Conservation (phyloP, 2,113 vertebrate species). For the Perca schrenkii region DNA sequence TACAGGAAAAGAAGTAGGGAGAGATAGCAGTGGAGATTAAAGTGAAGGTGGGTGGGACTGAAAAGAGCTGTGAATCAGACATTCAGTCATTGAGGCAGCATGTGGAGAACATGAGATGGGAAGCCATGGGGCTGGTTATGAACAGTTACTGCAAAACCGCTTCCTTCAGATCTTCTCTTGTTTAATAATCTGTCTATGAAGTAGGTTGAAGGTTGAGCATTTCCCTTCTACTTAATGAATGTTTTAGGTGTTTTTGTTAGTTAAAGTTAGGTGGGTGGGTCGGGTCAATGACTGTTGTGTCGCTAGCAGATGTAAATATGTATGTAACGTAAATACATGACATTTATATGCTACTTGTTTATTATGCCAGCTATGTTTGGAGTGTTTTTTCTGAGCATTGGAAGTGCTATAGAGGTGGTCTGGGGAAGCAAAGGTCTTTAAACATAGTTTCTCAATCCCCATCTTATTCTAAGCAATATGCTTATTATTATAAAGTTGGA, state of each 20-base stretch:
- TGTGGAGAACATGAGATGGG: constrained; percentile 63
- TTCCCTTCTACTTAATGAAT: constrained; percentile 12
- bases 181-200: constrained; percentile 31
- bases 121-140: constrained; percentile 55
- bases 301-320: neutral
- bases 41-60: constrained; percentile 54
- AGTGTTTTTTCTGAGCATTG: neutral
- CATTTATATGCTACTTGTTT: neutral
- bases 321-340: neutral
- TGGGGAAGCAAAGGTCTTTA: neutral
- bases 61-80: constrained; percentile 66
- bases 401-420: neutral
- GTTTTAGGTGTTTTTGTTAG: constrained; percentile 13
- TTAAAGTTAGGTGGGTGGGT: neutral
- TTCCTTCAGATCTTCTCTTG: constrained; percentile 17
- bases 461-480: too few relatives aligned
- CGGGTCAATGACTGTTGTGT: neutral
- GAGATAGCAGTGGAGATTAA: constrained; percentile 63
- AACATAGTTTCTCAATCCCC: too few relatives aligned
- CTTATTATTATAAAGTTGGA: too few relatives aligned
- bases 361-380: neutral
- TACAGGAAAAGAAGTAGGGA: constrained; percentile 28
- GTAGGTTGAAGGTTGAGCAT: neutral
- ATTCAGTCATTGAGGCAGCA: constrained; percentile 48
- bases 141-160: constrained; percentile 50